These are phyloP conservation scores for Plebejus argus DNA, from an alignment of 2,888 invertebrate genomes.

Conservation along the genomic window DNA sequence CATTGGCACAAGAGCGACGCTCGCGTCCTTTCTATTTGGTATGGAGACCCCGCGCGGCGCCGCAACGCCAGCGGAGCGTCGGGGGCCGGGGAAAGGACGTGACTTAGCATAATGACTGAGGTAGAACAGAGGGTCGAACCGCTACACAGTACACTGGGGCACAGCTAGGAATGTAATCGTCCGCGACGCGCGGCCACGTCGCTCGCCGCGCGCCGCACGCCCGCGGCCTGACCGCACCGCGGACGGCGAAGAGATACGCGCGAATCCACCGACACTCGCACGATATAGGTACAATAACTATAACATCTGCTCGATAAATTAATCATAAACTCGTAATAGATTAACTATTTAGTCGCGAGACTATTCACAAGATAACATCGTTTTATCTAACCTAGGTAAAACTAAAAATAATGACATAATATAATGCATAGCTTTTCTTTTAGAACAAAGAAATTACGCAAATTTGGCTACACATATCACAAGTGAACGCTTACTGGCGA, in stretches of 20 bases:
- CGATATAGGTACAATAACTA: constrained; percentile 39
- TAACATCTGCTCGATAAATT: constrained; percentile 46
- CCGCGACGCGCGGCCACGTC: constrained; percentile 72
- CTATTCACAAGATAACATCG: constrained; percentile 52
- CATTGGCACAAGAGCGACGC: constrained; percentile 72
- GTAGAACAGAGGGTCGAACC: constrained; percentile 76
- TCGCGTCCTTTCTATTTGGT: constrained; percentile 75
- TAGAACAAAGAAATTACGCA: constrained; percentile 80
- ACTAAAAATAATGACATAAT: constrained; percentile 64
- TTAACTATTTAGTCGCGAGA: constrained; percentile 51
- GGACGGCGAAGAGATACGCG: constrained; percentile 55
- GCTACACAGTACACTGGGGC: constrained; percentile 72
- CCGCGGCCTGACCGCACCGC: constrained; percentile 63
- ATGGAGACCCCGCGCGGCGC: constrained; percentile 44
- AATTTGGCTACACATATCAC: constrained; percentile 81
- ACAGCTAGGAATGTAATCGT: constrained; percentile 76
- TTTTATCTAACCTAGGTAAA: constrained; percentile 50
- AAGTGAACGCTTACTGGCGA: constrained; percentile 78
- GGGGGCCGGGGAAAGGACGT: constrained; percentile 39
- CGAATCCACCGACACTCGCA: constrained; percentile 13
- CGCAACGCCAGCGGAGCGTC: constrained; percentile 52
- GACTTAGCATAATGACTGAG: constrained; percentile 77
- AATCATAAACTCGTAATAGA: constrained; percentile 55
- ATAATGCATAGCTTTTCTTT: constrained; percentile 79
- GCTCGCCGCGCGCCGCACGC: constrained; percentile 66